Evolutionary conservation across 2,113 vertebrate genomes (phyloP), one percentile per base, ranked within the genome.

Genomic region (Callopanchax toddi): DNA sequence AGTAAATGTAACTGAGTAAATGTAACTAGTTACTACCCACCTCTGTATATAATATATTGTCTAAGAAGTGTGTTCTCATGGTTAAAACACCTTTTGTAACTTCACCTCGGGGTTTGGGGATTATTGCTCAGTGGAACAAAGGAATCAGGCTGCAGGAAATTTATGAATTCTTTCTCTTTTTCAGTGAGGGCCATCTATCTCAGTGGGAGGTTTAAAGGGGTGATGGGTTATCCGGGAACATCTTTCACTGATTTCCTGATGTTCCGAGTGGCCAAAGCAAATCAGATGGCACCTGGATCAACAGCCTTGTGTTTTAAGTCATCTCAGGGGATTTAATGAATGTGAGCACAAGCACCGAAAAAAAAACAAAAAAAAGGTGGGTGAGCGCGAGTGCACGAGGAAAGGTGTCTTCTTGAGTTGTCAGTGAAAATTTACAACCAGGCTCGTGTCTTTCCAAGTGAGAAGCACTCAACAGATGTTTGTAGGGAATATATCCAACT

Each of bases 211-310:
- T 85, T 80, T 74, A 40, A 73, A 2, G 71, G 71, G 89, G 86
- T 84, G 83, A 82, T 60, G 73, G 89, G 88, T 91, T 87, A 87
- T 87, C 76, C 58, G 1, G 25, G 29, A 83, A 74, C 73, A 90
- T 90, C 82, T 76, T 81, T 90, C 86, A 88, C 75, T 17, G 70
- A 79, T 74, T 78, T 83, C 78, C 84, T 79, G 87, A 84, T 81
- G 86, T 63, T 80, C 62, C 65, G 73, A 81, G 82, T 86, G 86
- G 82, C 82, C 83, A 49, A 84, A 86, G 90, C 89, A 89, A 92
- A 91, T 91, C 84, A 87, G 65, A 89, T 82, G 75, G 71, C 90
- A 91, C 89, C 89, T 91, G 90, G 83, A 86, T 89, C 89, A 92
- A 92, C 89, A 92, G 71, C 67, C 71, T 60, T 54, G 40, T 63